Evolutionary conservation across 2,888 invertebrate species (phyloP), one percentile per base, ranked within the genome.

Genomic region (Drosophila basisetae): DNA sequence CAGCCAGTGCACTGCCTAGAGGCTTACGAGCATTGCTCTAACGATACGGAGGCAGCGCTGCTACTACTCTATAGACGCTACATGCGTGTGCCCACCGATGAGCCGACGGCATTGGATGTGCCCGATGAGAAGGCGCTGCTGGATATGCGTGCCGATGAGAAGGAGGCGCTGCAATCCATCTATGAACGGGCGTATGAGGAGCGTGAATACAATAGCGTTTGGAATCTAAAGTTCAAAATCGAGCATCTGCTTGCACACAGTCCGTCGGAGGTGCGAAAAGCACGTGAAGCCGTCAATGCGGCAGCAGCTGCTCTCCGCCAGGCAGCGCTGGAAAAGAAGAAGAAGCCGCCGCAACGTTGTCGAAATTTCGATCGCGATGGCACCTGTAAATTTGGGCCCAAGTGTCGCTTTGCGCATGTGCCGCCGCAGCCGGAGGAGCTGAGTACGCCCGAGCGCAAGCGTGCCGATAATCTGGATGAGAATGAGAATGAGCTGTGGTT

Each of bases 321-420:
- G 33, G 69, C 79, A 0, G 66, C 55, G 2, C 58, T 81, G 6
- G 81, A 82, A 13, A 83, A 84, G 39, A 80, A 76, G 58, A 92
- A 87, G 93, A 94, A 92, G 92, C 93, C 71, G 39, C 83, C 84
- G 5, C 78, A 74, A 37, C 83, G 87, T 41, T 96, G 95, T 94
- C 95, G 95, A 90, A 95, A 95, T 89, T 95, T 95, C 18, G 91
- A 91, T 25, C 85, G 85, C 9, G 83, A 91, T 65, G 96, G 96
- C 6, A 94, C 95, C 16, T 97, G 97, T 92, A 95, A 95, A 89
- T 97, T 94, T 93, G 96, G 96, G 13, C 94, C 94, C 53, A 96
- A 96, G 89, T 97, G 97, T 93, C 95, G 95, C 87, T 97, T 96
- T 94, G 94, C 95, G 31, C 97, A 97, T 91, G 94, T 95, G 50